phyloP scores from a whole-genome alignment of 2,797 vertebrate genomes.

The Sebastolobus alascanus region DNA sequence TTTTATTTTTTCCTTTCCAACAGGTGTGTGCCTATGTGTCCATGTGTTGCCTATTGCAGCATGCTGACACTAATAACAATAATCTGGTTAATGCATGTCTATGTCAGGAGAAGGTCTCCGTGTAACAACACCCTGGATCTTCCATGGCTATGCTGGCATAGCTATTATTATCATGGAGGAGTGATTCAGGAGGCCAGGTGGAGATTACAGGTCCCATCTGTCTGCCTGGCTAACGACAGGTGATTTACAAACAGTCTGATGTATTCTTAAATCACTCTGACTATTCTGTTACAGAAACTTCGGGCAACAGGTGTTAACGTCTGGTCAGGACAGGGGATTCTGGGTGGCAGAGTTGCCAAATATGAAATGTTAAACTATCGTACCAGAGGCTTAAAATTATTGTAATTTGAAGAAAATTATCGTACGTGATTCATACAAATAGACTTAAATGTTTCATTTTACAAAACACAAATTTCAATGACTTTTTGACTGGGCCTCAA shows the following conservation, averaged over 20 bases:
- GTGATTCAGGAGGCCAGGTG: constrained; percentile 44
- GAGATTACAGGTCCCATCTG: constrained; percentile 44
- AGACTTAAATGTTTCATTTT: no score
- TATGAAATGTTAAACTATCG: not conserved
- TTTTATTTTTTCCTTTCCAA: not conserved
- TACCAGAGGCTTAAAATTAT: not conserved
- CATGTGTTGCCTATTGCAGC: constrained; percentile 19
- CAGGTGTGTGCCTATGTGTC: not conserved
- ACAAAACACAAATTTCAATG: not conserved
- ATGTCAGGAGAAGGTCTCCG: not conserved
- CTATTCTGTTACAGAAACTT: constrained; percentile 10
- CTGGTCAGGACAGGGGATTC: not conserved
- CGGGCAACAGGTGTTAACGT: constrained; percentile 13
- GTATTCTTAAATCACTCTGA: constrained; percentile 18
- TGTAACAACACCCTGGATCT: constrained; percentile 10
- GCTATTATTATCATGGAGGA: constrained; percentile 52
- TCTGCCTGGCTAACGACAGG: constrained; percentile 15
- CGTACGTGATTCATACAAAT: no score
- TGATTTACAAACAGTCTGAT: constrained; percentile 23
- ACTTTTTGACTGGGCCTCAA: no score
- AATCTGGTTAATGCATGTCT: constrained; percentile 17
- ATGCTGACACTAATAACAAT: constrained; percentile 11
- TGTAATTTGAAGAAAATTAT: not conserved
- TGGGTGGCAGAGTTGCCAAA: not conserved
- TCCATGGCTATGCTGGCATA: constrained; percentile 21